Percentiles rank a stretch among this genome's conserved stretches.
Evolutionary conservation across 2,888 invertebrate genomes (phyloP).

Genomic region (Proisotoma minuta): DNA sequence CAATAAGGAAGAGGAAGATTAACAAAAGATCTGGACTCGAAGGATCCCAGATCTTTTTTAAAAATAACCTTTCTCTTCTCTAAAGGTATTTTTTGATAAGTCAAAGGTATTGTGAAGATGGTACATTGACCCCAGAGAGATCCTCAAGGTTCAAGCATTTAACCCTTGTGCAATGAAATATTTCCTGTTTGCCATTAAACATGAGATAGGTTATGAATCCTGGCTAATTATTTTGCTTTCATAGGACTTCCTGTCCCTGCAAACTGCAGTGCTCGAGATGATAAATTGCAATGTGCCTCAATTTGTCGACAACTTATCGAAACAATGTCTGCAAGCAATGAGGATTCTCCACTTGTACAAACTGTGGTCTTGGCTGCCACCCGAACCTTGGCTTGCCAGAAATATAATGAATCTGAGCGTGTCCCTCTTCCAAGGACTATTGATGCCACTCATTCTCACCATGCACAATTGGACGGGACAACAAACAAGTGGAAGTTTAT

Average conservation of each 20-base stretch:
- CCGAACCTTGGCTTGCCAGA: constrained; percentile 44
- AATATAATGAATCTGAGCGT: constrained; percentile 42
- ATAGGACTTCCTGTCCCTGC: constrained; percentile 43
- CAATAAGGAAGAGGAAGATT: no score
- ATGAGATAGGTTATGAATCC: constrained; percentile 12
- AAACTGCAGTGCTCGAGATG: constrained; percentile 40
- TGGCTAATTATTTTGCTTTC: constrained; percentile 4
- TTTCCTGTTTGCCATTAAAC: not conserved
- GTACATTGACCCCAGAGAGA: no score
- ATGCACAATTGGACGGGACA: constrained; percentile 35
- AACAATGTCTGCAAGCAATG: constrained; percentile 43
- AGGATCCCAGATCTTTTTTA: no score
- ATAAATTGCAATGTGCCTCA: constrained; percentile 40
- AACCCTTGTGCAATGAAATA: not conserved
- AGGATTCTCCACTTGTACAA: constrained; percentile 44
- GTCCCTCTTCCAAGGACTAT: constrained; percentile 43
- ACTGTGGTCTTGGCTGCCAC: constrained; percentile 45
- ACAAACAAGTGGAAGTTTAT: constrained; percentile 42
- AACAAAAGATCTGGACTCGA: no score
- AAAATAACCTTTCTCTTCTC: no score
- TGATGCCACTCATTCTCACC: constrained; percentile 25
- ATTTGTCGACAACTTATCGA: constrained; percentile 45
- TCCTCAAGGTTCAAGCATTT: no score
- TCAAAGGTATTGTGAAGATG: no score
- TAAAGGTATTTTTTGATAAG: no score